Conservation (phyloP, 92 coral and sea anemone genomes). For the Virgularia gustaviana region DNA sequence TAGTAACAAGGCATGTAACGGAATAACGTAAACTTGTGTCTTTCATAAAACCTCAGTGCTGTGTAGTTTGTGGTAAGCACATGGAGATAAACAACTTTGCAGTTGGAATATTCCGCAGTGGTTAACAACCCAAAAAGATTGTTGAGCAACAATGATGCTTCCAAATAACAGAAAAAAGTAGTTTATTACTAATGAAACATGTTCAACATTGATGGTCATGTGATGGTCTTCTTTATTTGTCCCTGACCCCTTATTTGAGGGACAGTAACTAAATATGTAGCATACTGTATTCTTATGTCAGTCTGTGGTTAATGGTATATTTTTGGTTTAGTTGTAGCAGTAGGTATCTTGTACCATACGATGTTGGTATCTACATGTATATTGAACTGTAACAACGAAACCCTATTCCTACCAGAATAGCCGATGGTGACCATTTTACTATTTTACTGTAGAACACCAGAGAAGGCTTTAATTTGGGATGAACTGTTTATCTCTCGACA, state of each 20-base stretch:
- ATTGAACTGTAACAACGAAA: no score
- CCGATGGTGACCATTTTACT: no score
- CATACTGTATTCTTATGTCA: no score
- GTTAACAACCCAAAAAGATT: conserved; percentile 82
- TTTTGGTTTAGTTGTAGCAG: no score
- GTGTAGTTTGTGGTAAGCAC: conserved; percentile 82
- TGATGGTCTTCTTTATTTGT: no score
- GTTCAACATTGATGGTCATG: background rate
- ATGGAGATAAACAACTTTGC: conserved; percentile 94
- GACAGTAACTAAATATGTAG: no score
- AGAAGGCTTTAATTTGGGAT: background rate
- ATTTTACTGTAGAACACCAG: background rate
- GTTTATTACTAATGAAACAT: background rate
- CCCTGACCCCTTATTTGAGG: no score
- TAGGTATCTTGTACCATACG: no score
- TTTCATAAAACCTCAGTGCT: conserved; percentile 91
- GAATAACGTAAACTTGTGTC: conserved; percentile 66
- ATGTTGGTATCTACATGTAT: no score
- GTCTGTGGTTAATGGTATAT: no score
- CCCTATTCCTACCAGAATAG: no score
- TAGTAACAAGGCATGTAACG: conserved; percentile 89
- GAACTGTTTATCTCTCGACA: no score
- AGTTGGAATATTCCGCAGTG: conserved; percentile 75
- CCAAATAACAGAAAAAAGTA: background rate
- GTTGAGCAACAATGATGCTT: conserved; percentile 82